Base-by-base conservation (phyloP, 2,113 vertebrate species). In the Paedocypris sp. region DNA sequence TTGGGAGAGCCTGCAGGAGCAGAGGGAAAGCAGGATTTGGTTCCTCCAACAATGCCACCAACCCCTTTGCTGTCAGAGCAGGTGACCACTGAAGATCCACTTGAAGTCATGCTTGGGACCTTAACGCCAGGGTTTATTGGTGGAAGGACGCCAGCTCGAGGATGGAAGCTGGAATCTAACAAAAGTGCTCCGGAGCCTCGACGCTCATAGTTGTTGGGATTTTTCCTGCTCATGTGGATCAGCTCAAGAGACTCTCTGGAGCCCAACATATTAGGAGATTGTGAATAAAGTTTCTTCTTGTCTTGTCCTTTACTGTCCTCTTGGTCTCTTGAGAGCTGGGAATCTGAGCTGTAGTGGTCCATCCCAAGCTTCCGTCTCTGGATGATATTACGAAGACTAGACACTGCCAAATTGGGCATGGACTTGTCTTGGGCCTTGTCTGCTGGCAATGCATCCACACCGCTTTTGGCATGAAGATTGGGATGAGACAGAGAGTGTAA, bases 261-360 rank as follows among this genome's bases (percentile, higher is more conserved):
- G 49, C 80, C 80, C 6, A 82, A 22, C 4, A 85, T 56, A 45
- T 80, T 71, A 35, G 86, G 82, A 35, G 81, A 85, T 9, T 80
- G 82, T 1, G 85, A 70, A 0, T 83, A 83, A 46, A 86, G 42
- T 57, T 80, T 90, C 43, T 77, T 90, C 31, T 80, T 87, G 36
- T 82, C 86, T 0, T 73, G 60, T 18, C 76, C 72, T 74, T 73
- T 87, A 57, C 63, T 68, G 6, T 84, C 79, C 68, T 87, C 81
- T 47, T 73, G 59, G 58, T 69, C 66, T 8, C 58, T 23, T 1
- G 81, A 71, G 26, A 91, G 81, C 70, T 91, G 92, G 8, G 90
- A 89, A 72, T 92, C 86, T 0, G 90, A 94, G 69, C 86, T 85
- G 60, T 91, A 91, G 73, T 90, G 86, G 70, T 87, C 88, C n/a